Evolutionary conservation across 2,797 vertebrate genomes (phyloP).

Genomic region (Enteromius anoplus): DNA sequence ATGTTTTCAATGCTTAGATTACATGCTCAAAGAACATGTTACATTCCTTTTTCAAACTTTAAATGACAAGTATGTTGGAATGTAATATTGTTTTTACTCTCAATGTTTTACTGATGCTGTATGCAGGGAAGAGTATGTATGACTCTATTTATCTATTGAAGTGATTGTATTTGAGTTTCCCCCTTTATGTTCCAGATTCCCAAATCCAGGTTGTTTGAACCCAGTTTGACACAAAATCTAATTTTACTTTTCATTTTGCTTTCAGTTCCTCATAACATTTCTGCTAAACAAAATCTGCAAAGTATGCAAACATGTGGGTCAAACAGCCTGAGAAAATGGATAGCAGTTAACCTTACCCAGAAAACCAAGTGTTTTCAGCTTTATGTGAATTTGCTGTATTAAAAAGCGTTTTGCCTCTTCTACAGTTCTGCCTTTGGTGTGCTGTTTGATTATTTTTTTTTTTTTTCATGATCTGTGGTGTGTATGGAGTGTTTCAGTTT

Average conservation of each 20-base stretch:
- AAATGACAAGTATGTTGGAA: conserved; percentile 49
- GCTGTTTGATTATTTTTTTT: conserved; percentile 1
- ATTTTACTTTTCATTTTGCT: background rate
- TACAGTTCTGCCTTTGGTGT: conserved; percentile 19
- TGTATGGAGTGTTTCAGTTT: conserved; percentile 14
- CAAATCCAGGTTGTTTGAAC: conserved; percentile 66
- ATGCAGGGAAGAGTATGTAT: conserved; percentile 85
- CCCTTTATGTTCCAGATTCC: conserved; percentile 64
- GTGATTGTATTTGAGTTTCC: conserved; percentile 74
- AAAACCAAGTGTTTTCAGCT: conserved; percentile 17
- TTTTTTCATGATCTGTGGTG: conserved; percentile 1
- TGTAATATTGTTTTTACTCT: conserved; percentile 65
- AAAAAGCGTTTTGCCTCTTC: background rate
- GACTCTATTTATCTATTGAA: conserved; percentile 74
- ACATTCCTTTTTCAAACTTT: conserved; percentile 45
- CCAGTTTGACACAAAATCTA: conserved; percentile 5
- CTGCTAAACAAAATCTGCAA: background rate
- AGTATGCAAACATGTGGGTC: conserved; percentile 65
- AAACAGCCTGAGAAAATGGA: conserved; percentile 67
- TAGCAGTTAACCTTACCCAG: conserved; percentile 26
- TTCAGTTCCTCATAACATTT: background rate
- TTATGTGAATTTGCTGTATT: conserved; percentile 15
- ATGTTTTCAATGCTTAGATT: conserved; percentile 2
- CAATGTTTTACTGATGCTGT: conserved; percentile 72
- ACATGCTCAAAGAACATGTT: conserved; percentile 26